Base-by-base conservation (phyloP, 1,140 invertebrate species). In the Centruroides sculpturatus region DNA sequence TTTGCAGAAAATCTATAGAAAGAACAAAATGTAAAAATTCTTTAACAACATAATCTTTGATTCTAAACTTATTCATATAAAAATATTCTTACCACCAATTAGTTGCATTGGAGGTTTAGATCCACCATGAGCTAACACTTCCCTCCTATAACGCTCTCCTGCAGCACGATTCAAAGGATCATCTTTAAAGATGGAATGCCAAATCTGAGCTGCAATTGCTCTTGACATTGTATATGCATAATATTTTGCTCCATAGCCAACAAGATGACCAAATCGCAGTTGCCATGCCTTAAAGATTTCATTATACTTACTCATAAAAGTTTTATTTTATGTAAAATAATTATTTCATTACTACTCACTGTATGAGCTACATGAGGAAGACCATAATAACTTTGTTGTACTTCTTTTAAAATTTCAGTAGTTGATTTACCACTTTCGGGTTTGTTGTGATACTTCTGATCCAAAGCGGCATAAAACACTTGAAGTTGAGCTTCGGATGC, bases 201-300 rank as follows among this genome's bases (percentile, higher is more conserved):
- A 99, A 64, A 96, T 93, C 77, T 84, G 85, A 36, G 89, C 87
- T 0, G 95, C 93, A 49, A 97, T 83, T 34, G 93, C 89, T 66
- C 89, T 81, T 0, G 95, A 97, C 69, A 98, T 85, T 55, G 98
- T 76, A 76, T 99, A 99, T 0, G 94, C 89, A 74, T 98, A 98
- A 76, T 99, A 99, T 75, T 96, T 97, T 0, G 92, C 93, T 46
- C 95, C 96, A 74, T 99, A 99, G 4, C 93, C 92, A 6, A 98
- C 89, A 46, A 99, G 75, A 76, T 99, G 96, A 60, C 91, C 87
- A 78, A 99, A 98, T 55, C 94, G 79, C 61, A 95, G 80, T 71
- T 98, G 94, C 90, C 92, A 98, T 10, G 94, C 92, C 41, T 41
- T 41, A 8, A 41, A 41, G 66, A 73, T 41, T 6, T 41, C 8